These are phyloP conservation scores for Rotaria socialis DNA, from an alignment of 2,888 invertebrate species.

Conservation along the genomic window DNA sequence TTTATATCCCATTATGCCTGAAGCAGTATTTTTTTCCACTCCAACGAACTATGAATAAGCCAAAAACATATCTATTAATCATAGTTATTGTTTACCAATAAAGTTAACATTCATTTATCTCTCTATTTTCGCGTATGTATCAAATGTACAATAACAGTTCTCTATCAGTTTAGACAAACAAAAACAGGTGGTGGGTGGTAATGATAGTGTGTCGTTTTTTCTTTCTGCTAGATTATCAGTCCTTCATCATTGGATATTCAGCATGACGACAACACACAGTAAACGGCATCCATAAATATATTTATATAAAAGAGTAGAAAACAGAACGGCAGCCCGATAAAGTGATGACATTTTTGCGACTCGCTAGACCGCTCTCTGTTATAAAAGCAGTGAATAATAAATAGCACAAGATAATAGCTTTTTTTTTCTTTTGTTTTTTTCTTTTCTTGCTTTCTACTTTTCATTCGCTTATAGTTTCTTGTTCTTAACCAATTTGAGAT, in stretches of 20 bases:
- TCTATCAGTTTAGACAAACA: background rate
- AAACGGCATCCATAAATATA: background rate
- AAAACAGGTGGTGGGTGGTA: background rate
- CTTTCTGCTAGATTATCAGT: background rate
- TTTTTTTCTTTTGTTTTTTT: background rate
- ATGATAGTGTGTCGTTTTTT: background rate
- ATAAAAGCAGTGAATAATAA: background rate
- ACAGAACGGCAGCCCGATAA: background rate
- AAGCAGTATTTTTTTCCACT: background rate
- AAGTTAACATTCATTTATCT: background rate
- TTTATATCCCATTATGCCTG: too few relatives aligned
- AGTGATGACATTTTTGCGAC: conserved; percentile 2
- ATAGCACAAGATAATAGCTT: background rate
- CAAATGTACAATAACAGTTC: background rate
- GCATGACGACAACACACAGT: background rate
- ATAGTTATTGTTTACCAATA: background rate
- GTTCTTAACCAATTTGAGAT: background rate
- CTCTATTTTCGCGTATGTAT: background rate
- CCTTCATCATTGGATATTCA: background rate
- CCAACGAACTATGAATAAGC: background rate
- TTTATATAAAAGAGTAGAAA: background rate
- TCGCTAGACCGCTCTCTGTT: background rate
- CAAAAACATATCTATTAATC: background rate
- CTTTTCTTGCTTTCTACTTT: background rate
- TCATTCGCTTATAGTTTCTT: background rate